phyloP scores from a whole-genome alignment of 2,888 invertebrate genomes.

The Archips xylosteana region DNA sequence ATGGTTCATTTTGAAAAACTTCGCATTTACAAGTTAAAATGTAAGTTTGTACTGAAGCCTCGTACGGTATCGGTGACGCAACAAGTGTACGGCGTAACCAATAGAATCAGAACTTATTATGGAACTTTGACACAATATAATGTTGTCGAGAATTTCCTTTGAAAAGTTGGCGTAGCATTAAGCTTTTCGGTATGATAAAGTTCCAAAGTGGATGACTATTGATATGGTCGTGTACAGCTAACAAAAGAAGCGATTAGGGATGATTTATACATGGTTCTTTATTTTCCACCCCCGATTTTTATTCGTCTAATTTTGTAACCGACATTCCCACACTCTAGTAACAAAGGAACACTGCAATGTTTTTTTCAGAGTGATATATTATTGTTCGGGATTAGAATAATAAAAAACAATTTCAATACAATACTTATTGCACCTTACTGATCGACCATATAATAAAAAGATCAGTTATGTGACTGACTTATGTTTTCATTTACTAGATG shows the following conservation, averaged over 20 bases:
- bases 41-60: constrained; percentile 51
- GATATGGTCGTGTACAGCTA: constrained; percentile 48
- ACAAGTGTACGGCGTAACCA: constrained; percentile 74
- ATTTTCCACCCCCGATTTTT: constrained; percentile 76
- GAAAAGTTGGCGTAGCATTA: not conserved
- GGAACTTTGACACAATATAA: not conserved
- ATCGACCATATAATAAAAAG: not conserved
- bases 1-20: constrained; percentile 43
- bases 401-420: not conserved
- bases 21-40: constrained; percentile 6
- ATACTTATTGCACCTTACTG: not conserved
- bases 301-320: constrained; percentile 73
- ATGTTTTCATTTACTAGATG: too few species aligned
- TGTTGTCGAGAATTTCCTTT: not conserved
- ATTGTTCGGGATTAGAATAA: constrained; percentile 21
- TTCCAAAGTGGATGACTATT: not conserved
- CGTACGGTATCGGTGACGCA: constrained; percentile 69
- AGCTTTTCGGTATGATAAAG: not conserved
- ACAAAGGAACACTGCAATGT: constrained; percentile 47
- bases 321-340: constrained; percentile 79
- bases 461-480: too few species aligned
- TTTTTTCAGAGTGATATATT: constrained; percentile 50
- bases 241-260: constrained; percentile 80
- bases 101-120: not conserved
- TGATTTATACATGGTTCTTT: constrained; percentile 81